Base-by-base conservation (phyloP, 2,797 vertebrate genomes). In the Typhlichthys eigenmanni region DNA sequence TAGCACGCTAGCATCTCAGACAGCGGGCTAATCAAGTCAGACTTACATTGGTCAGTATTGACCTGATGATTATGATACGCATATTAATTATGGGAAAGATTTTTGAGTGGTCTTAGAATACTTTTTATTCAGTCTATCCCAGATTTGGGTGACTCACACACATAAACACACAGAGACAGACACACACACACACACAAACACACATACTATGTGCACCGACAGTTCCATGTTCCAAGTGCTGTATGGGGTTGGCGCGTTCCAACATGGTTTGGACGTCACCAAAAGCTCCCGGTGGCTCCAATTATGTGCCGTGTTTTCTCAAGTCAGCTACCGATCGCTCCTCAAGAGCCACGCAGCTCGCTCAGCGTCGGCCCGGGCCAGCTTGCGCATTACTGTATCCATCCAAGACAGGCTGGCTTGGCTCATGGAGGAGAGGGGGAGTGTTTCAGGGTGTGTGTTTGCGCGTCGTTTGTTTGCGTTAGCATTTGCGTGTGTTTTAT, bases 131-230 rank as follows among this genome's bases (percentile, higher is more conserved):
- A 17, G 7, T 53, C 16, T 24, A 5, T 49, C 34, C 3, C 34
- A 29, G 24, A 29, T 29, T 29, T 29, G 24, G 24, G 24, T 14
- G 1, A 16, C 50, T 51, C 50, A 8, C 50, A 5, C 16, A 16
- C 50, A 29, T 16, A 5, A 16, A 47, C 53, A 46, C 10, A 57
- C 19, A 53, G 34, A 24, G 4, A 50, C 48, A 14, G 1, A 50
- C 48, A 50, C 48, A 57, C 56, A 56, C 47, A 68, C 47, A 11
- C 50, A 61, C 55, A 17, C 34, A 9, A 46, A 57, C 10, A 13
- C 57, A 43, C 67, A 77, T 78, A 29, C 24, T 29, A 4, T 29
- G 24, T 29, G 24, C 24, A 84, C 82, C 79, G 83, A 80, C 74
- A 81, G 69, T 64, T 14, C 54, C 58, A 29, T 55, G 24, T 29